Evolutionary conservation across 2,888 invertebrate genomes (phyloP).

Genomic region (Netelia inedita): DNA sequence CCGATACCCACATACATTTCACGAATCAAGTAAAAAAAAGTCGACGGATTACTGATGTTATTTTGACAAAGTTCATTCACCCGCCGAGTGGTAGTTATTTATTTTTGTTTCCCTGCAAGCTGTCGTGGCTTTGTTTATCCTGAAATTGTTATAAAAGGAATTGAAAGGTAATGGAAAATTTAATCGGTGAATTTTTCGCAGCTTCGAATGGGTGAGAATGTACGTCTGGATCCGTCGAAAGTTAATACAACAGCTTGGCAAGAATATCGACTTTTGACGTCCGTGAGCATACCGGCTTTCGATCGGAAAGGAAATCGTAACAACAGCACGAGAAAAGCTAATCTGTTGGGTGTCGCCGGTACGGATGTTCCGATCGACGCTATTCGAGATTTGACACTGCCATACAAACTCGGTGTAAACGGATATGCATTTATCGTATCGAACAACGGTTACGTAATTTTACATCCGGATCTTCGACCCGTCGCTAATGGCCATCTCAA

Average conservation of each 20-base stretch:
- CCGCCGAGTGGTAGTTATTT: constrained; percentile 1
- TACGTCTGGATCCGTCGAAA: constrained; percentile 72
- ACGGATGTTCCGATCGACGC: constrained; percentile 97
- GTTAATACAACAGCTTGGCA: constrained; percentile 78
- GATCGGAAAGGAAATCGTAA: constrained; percentile 89
- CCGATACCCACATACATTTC: neutral
- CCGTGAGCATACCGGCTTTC: constrained; percentile 97
- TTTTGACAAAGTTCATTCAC: no score
- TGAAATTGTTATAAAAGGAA: neutral
- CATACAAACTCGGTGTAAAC: constrained; percentile 97
- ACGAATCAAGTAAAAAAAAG: neutral
- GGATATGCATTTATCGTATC: constrained; percentile 98
- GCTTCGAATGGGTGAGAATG: constrained; percentile 76
- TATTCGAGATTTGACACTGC: constrained; percentile 94
- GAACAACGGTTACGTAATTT: constrained; percentile 97
- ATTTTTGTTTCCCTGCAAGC: constrained; percentile 44
- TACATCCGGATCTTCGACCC: constrained; percentile 97
- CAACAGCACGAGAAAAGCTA: constrained; percentile 88
- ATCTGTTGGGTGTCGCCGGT: constrained; percentile 97
- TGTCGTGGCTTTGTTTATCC: constrained; percentile 33
- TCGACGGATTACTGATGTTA: no score
- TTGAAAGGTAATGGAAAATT: neutral
- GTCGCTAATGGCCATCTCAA: constrained; percentile 90
- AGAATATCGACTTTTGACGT: constrained; percentile 92
- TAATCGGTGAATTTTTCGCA: constrained; percentile 50